These are phyloP conservation scores for Ictalurus punctatus DNA, from an alignment of 2,113 vertebrate genomes.

Conservation along the genomic window DNA sequence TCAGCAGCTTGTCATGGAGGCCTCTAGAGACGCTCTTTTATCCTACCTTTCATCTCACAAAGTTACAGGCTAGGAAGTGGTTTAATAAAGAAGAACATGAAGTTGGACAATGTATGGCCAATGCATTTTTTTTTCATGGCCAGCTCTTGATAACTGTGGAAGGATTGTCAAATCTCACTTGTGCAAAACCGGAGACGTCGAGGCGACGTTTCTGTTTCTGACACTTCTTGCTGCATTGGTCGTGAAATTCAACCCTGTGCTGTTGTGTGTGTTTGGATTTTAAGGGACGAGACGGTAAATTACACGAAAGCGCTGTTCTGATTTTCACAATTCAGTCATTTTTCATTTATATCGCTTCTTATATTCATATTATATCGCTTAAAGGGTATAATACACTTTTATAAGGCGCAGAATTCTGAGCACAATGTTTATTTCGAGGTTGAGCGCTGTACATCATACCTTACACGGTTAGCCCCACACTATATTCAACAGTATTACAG, in stretches of 20 bases:
- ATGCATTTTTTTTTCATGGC: neutral
- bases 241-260: neutral
- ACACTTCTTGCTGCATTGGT: neutral
- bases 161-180: neutral
- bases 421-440: neutral
- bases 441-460: neutral
- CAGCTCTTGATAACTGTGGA: neutral
- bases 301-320: neutral
- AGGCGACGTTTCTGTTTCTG: neutral
- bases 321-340: neutral
- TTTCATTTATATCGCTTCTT: neutral
- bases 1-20: conserved; percentile 12
- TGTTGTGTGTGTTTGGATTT: neutral
- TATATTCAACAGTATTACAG: neutral
- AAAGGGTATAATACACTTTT: neutral
- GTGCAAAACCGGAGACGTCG: neutral
- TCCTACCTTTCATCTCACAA: conserved; percentile 24
- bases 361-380: neutral
- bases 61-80: conserved; percentile 19
- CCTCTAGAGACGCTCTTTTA: neutral
- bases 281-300: neutral
- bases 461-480: neutral
- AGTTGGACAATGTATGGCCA: neutral
- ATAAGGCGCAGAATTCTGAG: neutral
- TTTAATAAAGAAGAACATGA: conserved; percentile 5